phyloP scores from a whole-genome alignment of 2,113 vertebrate species.

The Otis tarda region DNA sequence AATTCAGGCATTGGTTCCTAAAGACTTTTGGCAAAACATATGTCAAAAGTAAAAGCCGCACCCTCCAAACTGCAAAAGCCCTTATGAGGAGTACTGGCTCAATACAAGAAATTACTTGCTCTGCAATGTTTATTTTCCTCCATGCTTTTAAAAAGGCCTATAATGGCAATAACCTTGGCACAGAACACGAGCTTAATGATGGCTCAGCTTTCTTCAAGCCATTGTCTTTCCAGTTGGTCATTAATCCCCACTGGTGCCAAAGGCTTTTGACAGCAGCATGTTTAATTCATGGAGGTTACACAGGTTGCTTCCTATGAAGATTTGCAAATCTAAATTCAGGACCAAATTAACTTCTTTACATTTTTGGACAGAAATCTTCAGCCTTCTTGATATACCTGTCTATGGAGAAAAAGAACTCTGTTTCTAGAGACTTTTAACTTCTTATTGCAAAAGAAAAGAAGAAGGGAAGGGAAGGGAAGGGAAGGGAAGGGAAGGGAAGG shows the following conservation, averaged over 20 bases:
- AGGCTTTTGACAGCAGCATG: background rate
- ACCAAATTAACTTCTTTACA: background rate
- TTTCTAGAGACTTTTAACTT: background rate
- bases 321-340: background rate
- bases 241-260: background rate
- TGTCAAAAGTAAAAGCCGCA: background rate
- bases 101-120: background rate
- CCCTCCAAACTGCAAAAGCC: background rate
- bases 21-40: background rate
- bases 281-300: slow-evolving; percentile 16
- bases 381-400: background rate
- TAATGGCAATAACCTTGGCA: background rate
- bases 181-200: background rate
- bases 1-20: background rate
- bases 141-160: background rate
- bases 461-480: background rate
- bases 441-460: background rate
- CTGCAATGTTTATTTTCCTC: background rate
- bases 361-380: background rate
- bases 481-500: background rate
- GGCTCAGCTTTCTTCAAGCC: background rate
- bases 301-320: background rate
- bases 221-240: background rate
- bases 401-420: background rate
- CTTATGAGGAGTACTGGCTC: background rate